Conservation (phyloP, 2,113 vertebrate species). For the Cynocephalus volans region DNA sequence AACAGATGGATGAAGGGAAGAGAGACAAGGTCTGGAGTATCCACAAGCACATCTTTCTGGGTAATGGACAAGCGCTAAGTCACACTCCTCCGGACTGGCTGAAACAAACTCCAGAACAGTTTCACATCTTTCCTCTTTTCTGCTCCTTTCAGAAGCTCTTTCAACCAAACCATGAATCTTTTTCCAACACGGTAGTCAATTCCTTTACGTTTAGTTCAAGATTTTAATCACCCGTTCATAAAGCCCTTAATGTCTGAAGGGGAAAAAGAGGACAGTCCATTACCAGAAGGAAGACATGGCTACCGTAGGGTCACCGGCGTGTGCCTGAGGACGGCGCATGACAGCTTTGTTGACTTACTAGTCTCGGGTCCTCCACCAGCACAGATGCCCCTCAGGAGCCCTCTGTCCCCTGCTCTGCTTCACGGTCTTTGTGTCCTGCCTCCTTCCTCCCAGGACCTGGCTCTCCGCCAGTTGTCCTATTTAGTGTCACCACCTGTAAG, state of each 20-base stretch:
- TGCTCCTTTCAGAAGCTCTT: slow-evolving; percentile 1
- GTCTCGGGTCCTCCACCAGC: background rate
- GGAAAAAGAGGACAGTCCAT: background rate
- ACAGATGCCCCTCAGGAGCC: background rate
- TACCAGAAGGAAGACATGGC: slow-evolving; percentile 4
- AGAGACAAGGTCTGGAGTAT: background rate
- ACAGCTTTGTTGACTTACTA: background rate
- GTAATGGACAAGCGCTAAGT: background rate
- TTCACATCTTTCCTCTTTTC: background rate
- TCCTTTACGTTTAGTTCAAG: slow-evolving; percentile 20
- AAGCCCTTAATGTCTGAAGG: slow-evolving; percentile 20
- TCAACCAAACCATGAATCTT: background rate
- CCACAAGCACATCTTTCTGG: background rate
- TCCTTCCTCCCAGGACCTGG: background rate
- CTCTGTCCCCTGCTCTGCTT: background rate
- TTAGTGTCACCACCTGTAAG: background rate
- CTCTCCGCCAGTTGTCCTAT: background rate
- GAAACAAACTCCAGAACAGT: background rate
- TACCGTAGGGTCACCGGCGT: background rate
- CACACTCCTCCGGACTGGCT: background rate
- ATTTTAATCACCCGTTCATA: slow-evolving; percentile 25
- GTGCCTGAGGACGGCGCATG: background rate
- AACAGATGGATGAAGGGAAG: slow-evolving; percentile 15
- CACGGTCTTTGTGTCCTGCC: no score
- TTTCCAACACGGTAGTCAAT: background rate